These are phyloP conservation scores for Saccostrea echinata DNA, from an alignment of 1,140 invertebrate genomes.

Conservation along the genomic window DNA sequence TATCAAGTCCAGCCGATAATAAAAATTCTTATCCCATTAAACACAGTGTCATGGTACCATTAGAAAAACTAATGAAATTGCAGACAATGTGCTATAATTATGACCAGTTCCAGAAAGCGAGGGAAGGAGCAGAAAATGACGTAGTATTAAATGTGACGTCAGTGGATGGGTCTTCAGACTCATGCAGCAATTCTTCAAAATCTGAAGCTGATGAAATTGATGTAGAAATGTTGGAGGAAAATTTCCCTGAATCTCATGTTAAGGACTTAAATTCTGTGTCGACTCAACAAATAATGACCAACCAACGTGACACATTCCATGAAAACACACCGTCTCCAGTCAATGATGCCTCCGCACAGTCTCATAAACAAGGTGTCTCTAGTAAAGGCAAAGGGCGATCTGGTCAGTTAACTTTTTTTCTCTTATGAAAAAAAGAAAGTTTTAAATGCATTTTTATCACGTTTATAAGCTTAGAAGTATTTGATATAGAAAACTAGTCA, in stretches of 20 bases:
- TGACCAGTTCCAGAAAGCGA: background rate
- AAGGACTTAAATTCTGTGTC: background rate
- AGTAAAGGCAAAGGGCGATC: background rate
- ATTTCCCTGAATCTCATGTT: background rate
- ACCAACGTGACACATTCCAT: background rate
- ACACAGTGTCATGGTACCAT: conserved; percentile 10
- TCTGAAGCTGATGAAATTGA: conserved; percentile 1
- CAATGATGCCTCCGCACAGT: background rate
- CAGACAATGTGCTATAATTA: background rate
- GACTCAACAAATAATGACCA: background rate
- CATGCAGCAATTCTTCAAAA: conserved; percentile 5
- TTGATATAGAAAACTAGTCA: no score
- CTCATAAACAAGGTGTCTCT: background rate
- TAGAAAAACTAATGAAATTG: conserved; percentile 14
- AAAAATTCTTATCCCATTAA: background rate
- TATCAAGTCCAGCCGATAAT: background rate
- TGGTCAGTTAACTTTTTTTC: background rate
- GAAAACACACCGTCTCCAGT: background rate
- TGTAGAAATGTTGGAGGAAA: conserved; percentile 9
- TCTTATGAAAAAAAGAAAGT: no score
- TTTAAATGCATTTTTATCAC: no score
- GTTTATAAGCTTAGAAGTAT: no score
- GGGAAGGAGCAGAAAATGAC: conserved; percentile 13
- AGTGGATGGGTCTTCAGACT: background rate
- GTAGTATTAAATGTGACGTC: conserved; percentile 21